A percentile compares a stretch with the other conserved stretches of the same genome.
These are phyloP conservation scores for Papilio aristodemus DNA, from an alignment of 1,140 invertebrate genomes.

Conservation along the genomic window DNA sequence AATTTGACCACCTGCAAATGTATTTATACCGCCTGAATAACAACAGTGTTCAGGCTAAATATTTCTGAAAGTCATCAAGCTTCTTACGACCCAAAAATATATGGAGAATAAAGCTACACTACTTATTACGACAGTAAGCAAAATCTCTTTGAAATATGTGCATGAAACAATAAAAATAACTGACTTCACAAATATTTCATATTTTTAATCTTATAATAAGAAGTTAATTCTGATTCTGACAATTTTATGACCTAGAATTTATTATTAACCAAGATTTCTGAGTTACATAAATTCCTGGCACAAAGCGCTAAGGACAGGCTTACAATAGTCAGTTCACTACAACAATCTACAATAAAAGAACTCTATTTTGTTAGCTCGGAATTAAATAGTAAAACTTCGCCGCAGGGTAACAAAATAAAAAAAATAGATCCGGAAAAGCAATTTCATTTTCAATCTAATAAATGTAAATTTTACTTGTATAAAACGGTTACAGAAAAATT, in stretches of 20 bases:
- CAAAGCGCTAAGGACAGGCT: not conserved
- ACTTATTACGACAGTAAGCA: no score
- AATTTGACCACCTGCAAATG: no score
- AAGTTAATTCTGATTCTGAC: not conserved
- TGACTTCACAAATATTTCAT: not conserved
- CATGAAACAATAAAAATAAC: not conserved
- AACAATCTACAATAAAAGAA: conserved; percentile 6
- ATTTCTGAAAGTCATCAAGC: no score
- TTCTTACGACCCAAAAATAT: no score
- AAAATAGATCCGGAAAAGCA: not conserved
- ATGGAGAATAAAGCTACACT: no score
- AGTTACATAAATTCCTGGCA: not conserved
- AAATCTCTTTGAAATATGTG: not conserved
- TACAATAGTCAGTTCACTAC: conserved; percentile 6
- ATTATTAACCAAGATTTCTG: not conserved
- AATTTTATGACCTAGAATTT: not conserved
- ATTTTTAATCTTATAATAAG: not conserved
- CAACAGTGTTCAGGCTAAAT: no score
- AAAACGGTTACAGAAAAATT: not conserved
- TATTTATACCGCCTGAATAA: no score
- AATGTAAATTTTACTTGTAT: not conserved
- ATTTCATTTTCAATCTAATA: not conserved
- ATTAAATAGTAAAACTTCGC: conserved; percentile 5
- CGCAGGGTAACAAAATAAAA: not conserved
- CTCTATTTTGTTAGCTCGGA: not conserved